phyloP scores from a whole-genome alignment of 2,797 vertebrate genomes.

The Phylloscopus collybita region DNA sequence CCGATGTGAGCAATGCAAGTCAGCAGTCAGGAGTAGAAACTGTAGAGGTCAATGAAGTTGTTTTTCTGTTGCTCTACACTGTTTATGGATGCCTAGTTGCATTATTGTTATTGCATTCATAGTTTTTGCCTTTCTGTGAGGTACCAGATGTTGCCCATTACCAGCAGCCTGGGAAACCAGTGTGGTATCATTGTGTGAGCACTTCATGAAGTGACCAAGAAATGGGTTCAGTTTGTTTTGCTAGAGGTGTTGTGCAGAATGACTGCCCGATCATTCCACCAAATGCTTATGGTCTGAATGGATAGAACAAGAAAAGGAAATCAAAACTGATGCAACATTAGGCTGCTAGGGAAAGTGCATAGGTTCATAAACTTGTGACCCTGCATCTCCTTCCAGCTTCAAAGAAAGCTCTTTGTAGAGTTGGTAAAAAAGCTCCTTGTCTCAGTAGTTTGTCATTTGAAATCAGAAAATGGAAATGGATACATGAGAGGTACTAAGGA shows the following conservation, averaged over 20 bases:
- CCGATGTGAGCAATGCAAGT: neutral
- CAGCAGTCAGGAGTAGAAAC: neutral
- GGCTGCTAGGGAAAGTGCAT: neutral
- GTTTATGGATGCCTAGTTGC: neutral
- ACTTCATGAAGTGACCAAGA: neutral
- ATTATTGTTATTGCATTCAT: neutral
- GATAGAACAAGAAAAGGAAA: neutral
- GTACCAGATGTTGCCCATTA: fast-evolving
- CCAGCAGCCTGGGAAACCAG: neutral
- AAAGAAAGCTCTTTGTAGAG: neutral
- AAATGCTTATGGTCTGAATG: fast-evolving
- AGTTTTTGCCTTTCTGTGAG: neutral
- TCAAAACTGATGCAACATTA: neutral
- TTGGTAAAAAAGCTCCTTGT: neutral
- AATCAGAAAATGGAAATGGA: neutral
- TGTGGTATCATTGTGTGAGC: fast-evolving
- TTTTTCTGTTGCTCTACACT: neutral
- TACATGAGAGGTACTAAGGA: neutral
- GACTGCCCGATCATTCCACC: neutral
- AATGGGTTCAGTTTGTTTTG: neutral
- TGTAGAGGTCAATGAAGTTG: neutral
- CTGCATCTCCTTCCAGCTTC: neutral
- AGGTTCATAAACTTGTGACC: neutral
- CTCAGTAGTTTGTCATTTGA: neutral
- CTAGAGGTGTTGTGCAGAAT: neutral